Conservation (phyloP, 2,797 vertebrate species). For the Dromococcyx pavoninus region DNA sequence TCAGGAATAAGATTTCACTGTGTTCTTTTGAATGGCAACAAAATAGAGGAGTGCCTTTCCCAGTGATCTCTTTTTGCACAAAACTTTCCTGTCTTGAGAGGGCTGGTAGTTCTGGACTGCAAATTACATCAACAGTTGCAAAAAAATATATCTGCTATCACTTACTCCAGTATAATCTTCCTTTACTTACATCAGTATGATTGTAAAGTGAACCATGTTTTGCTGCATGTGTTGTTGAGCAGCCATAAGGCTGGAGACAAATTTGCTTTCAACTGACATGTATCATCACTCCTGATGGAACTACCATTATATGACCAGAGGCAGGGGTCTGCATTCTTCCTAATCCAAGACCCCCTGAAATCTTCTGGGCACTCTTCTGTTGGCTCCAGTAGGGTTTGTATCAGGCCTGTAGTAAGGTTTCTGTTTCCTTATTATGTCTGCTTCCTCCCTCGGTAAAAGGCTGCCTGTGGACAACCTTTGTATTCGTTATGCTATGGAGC, state of each 20-base stretch:
- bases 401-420: background rate
- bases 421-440: background rate
- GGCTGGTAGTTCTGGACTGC: background rate
- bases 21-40: background rate
- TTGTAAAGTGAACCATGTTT: background rate
- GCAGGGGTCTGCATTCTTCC: fast-evolving
- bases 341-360: background rate
- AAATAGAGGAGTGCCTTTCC: background rate
- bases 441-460: background rate
- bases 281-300: no score
- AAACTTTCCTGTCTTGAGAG: background rate
- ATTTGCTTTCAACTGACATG: background rate
- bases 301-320: background rate
- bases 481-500: background rate
- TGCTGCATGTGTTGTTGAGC: background rate
- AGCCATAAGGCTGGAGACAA: background rate
- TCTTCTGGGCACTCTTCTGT: background rate
- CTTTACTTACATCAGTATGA: background rate
- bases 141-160: background rate
- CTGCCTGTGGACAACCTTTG: background rate
- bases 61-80: background rate
- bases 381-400: background rate
- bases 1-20: background rate
- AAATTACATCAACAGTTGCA: background rate
- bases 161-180: background rate